Evolutionary conservation across 2,113 vertebrate species (phyloP).

Genomic region (Myodes glareolus): DNA sequence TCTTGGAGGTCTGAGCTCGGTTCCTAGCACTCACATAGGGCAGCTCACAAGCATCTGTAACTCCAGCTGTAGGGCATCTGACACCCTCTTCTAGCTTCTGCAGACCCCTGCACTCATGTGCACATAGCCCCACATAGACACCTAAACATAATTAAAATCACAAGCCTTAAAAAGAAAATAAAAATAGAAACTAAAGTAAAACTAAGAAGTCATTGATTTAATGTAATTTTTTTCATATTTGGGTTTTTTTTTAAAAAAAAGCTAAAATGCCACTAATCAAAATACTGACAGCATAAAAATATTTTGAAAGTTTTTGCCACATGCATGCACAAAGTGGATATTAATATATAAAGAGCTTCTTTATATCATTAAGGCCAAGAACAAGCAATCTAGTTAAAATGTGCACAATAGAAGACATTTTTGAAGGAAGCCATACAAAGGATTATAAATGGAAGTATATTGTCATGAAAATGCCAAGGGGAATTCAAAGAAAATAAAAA

Average conservation of each 20-base stretch:
- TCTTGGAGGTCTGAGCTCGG: background rate
- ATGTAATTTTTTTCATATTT: background rate
- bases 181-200: background rate
- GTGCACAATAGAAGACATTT: slow-evolving; percentile 13
- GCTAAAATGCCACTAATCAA: background rate
- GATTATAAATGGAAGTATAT: slow-evolving; percentile 2
- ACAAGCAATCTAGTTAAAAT: background rate
- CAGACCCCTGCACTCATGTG: background rate
- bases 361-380: slow-evolving; percentile 16
- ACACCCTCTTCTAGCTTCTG: background rate
- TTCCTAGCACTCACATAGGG: background rate
- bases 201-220: background rate
- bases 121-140: background rate
- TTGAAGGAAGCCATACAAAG: slow-evolving; percentile 18
- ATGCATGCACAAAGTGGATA: background rate
- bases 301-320: slow-evolving; percentile 7
- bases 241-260: background rate
- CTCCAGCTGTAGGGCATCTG: background rate
- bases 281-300: background rate
- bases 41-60: background rate
- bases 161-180: background rate
- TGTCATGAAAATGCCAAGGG: background rate
- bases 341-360: slow-evolving; percentile 15
- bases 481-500: slow-evolving; percentile 39
- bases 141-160: background rate